Evolutionary conservation across 2,113 vertebrate genomes (phyloP), one percentile per base, ranked within the genome.

Genomic region (Prinia subflava): DNA sequence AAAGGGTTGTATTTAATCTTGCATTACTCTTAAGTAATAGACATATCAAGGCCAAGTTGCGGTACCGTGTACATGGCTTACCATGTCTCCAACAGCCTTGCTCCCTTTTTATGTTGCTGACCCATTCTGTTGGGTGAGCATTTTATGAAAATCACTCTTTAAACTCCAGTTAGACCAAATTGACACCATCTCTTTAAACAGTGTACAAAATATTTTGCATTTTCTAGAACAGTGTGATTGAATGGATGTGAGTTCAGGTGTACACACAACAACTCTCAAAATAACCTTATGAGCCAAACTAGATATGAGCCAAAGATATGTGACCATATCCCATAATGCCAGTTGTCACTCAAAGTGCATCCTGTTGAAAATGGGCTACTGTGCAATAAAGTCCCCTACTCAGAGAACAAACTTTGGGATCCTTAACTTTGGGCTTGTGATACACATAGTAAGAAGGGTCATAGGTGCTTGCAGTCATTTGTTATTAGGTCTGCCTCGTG

Each of bases 61-160:
- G n/a, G 15, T 69, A 44, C 2, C 1, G 13, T 21, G n/a, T n/a
- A n/a, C 60, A 21, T 11, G 49, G 13, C 4, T 87, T 57, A 25
- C 6, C 0, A 0, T 46, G 20, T 8, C 35, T 84, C 35, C 27
- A 63, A 21, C 0, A 5, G 21, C 9, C 47, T 63, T 78, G 7
- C 15, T 89, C 41, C 9, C 6, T 57, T 3, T 69, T 74, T 28
- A 27, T n/a, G 16, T 42, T 68, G 35, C 13, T 39, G 41, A 64
- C 2, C 2, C 13, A 33, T 77, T 73, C 41, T 2, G 0, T 46
- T 67, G 57, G 16, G 28, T 49, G 19, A 69, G 21, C 8, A 25
- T 56, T 5, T 57, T 49, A 19, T 10, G 24, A 83, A 80, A 81
- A 81, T 56, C 31, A 41, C 5, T 77, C n/a, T 78, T 39, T 75